Base-by-base conservation (phyloP, 1,140 invertebrate species). In the Halictus rubicundus region DNA sequence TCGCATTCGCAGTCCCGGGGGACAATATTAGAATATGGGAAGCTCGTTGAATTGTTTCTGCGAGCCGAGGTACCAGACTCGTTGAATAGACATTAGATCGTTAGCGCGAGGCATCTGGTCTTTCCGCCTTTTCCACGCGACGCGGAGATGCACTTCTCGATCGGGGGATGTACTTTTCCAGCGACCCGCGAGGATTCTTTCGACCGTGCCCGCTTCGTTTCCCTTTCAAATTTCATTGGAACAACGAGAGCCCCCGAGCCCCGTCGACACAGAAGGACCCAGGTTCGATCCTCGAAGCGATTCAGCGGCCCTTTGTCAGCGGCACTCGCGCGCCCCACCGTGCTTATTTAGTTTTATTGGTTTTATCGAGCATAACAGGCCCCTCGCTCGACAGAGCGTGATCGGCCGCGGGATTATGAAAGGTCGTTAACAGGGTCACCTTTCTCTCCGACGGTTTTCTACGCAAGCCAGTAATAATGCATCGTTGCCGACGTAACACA, bases 391-490 rank as follows among this genome's bases (percentile, higher is more conserved):
- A 21, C n/a, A 2, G 61, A 79, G 52, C 78, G 63, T 68, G 66
- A 74, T 16, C 49, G 52, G 25, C 37, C 61, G 70, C 9, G 5
- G 61, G 60, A 19, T 79, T 74, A 66, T 32, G 77, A 57, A 74
- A 74, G 77, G 71, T 79, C 71, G 71, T 79, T 74, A 79, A 79
- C 78, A 61, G 70, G 70, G 61, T 73, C 70, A 68, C 63, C 78
- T 79, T 68, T 79, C 10, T 66, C 70, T n/a, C 49, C 52, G 52
- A 25, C n/a, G 12, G 23, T 12, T 49, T 21, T 57, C n/a, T 9
- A 37, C 32, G 46, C 25, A n/a, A 23, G 42, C 70, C 42, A 49
- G 61, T 60, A 73, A 74, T 74, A 73, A 64, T 46, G 42, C n/a
- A 54, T 59, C 54, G 27, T 27, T 32, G 21, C n/a, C 65, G 7